phyloP scores from a whole-genome alignment of 2,113 vertebrate genomes.

The Pongo abelii region DNA sequence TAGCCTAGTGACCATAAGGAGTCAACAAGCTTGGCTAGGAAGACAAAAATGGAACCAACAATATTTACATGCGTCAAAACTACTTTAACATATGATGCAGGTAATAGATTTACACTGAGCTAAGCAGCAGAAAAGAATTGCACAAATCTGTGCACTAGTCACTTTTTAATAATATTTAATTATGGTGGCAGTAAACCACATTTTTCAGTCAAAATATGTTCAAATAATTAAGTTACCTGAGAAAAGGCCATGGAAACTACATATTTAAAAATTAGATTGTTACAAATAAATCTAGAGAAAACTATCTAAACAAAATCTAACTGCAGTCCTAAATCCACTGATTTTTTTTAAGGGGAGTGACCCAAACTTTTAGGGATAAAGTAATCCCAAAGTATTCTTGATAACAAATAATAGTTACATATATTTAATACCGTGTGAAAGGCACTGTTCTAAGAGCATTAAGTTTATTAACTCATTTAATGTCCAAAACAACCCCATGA shows the following conservation, averaged over 20 bases:
- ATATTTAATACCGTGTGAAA: constrained; percentile 12
- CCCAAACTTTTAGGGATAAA: background rate
- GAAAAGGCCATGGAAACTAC: background rate
- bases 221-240: constrained; percentile 8
- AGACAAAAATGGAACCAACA: constrained; percentile 13
- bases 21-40: background rate
- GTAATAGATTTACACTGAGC: background rate
- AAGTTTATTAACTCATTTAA: constrained; percentile 15
- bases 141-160: background rate
- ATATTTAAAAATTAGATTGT: constrained; percentile 11
- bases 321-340: background rate
- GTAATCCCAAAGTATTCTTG: background rate
- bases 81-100: background rate
- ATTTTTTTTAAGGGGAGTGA: background rate
- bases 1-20: background rate
- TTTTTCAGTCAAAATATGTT: constrained; percentile 15
- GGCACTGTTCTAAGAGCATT: background rate
- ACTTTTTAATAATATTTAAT: constrained; percentile 26
- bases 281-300: constrained; percentile 35
- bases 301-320: background rate
- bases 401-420: constrained; percentile 23
- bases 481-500: background rate
- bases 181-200: background rate
- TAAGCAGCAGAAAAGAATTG: background rate
- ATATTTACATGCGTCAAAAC: background rate